Conservation (phyloP, 2,797 vertebrate species). For the Momotus momota region DNA sequence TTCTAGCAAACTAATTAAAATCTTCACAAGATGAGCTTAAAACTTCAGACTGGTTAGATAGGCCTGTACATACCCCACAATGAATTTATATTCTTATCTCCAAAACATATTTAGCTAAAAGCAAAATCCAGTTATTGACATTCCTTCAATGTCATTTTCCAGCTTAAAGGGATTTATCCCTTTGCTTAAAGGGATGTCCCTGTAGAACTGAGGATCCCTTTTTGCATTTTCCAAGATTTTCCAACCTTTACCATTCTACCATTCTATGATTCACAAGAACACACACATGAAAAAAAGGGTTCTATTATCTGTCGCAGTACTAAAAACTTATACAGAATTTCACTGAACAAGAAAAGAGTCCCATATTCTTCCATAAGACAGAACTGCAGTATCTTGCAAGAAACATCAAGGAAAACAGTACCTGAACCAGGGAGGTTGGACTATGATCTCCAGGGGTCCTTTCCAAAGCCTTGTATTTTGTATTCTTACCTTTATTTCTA, state of each 20-base stretch:
- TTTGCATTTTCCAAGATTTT: not conserved
- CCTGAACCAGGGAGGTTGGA: not conserved
- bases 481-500: constrained; percentile 93
- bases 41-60: not conserved
- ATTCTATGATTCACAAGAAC: not conserved
- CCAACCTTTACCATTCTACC: not conserved
- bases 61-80: not conserved
- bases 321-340: not conserved
- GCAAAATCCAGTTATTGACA: not conserved
- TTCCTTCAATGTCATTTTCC: not conserved
- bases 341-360: not conserved
- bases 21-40: not conserved
- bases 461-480: too few relatives aligned
- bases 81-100: not conserved
- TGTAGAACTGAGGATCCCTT: not conserved
- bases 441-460: too few relatives aligned
- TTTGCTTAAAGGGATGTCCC: not conserved
- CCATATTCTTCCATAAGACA: not conserved
- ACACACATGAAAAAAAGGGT: not conserved
- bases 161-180: not conserved
- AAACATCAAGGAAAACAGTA: not conserved
- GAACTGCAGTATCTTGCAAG: not conserved
- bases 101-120: not conserved
- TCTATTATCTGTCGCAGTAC: not conserved
- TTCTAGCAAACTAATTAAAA: not conserved